Percentiles rank a stretch among this genome's conserved stretches.
Conservation (phyloP, 2,888 invertebrate species). For the Xestoiulus laeticollis region DNA sequence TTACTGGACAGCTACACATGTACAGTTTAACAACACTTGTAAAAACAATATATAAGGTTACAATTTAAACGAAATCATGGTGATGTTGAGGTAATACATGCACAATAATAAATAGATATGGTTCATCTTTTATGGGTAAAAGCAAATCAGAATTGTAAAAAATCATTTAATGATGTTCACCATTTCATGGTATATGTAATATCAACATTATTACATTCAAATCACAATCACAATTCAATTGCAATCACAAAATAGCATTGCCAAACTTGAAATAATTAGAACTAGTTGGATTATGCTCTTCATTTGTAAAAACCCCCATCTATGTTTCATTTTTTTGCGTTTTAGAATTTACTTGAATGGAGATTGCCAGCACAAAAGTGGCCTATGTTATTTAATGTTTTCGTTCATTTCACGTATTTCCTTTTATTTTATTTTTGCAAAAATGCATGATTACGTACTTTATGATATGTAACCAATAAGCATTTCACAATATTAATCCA, state of each 20-base stretch:
- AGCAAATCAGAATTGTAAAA: background rate
- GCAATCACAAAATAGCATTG: background rate
- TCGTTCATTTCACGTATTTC: too few relatives aligned
- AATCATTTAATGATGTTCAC: too few relatives aligned
- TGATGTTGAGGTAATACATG: constrained; percentile 8
- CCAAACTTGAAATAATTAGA: too few relatives aligned
- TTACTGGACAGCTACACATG: background rate
- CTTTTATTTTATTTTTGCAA: background rate
- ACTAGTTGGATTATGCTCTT: too few relatives aligned
- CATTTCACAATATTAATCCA: background rate
- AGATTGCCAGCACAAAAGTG: background rate
- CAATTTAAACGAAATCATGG: background rate
- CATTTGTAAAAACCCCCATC: too few relatives aligned
- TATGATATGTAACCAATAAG: background rate
- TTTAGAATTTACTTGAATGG: too few relatives aligned
- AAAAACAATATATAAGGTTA: background rate
- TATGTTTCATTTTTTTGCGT: too few relatives aligned
- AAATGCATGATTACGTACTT: background rate
- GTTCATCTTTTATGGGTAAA: background rate
- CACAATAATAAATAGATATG: constrained; percentile 29
- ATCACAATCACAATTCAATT: too few relatives aligned
- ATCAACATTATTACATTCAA: too few relatives aligned
- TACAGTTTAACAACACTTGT: background rate
- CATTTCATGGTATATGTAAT: too few relatives aligned
- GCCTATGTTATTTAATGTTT: background rate